Percentiles rank a stretch among this genome's conserved stretches.
Conservation (phyloP, 2,797 vertebrate species). For the Chelonia mydas region DNA sequence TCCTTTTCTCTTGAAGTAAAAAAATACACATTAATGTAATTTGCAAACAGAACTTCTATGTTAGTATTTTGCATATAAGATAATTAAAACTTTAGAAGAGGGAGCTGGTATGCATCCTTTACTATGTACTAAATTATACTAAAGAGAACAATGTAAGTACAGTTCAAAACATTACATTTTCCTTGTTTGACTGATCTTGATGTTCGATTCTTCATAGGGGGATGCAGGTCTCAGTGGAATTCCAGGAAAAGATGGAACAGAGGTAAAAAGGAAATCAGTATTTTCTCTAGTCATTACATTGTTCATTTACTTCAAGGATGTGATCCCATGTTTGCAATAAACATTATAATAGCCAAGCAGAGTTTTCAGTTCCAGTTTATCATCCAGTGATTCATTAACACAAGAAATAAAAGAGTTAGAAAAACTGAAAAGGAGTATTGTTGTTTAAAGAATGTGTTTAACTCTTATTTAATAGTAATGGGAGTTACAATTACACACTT, state of each 20-base stretch:
- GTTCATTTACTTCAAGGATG: background rate
- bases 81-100: background rate
- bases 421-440: background rate
- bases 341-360: background rate
- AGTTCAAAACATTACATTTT: background rate
- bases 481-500: background rate
- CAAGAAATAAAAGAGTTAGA: background rate
- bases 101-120: background rate
- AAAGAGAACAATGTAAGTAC: background rate
- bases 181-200: background rate
- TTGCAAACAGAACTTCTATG: background rate
- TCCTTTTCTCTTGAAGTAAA: background rate
- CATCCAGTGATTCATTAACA: background rate
- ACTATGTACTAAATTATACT: background rate
- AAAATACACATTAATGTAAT: background rate
- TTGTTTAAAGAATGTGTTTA: background rate
- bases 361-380: background rate
- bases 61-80: background rate
- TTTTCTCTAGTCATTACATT: background rate
- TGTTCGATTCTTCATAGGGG: slow-evolving; percentile 80
- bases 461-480: background rate
- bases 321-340: background rate
- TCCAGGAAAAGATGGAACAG: slow-evolving; percentile 86
- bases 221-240: slow-evolving; percentile 89
- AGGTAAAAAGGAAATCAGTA: slow-evolving; percentile 79